Evolutionary conservation across 1,140 invertebrate genomes (phyloP).

Genomic region (Patella vulgata): DNA sequence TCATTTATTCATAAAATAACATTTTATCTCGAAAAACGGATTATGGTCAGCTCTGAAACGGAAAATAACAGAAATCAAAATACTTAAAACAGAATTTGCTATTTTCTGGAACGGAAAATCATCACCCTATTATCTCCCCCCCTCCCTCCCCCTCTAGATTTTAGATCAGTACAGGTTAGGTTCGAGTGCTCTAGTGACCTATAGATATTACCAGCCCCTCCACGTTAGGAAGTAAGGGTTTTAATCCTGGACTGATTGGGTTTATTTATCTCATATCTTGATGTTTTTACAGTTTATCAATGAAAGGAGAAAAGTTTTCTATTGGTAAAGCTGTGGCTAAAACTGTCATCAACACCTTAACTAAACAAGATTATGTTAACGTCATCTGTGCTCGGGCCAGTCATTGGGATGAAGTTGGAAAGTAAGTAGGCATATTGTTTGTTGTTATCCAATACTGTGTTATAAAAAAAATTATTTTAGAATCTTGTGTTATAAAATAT

Average conservation of each 20-base stretch:
- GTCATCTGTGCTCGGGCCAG: conserved; percentile 68
- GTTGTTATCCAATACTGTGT: no score
- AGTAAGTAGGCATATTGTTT: conserved; percentile 59
- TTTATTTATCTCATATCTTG: not conserved
- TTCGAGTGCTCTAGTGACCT: not conserved
- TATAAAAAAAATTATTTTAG: no score
- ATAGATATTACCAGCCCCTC: not conserved
- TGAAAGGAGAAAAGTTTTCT: conserved; percentile 66
- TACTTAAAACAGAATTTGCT: no score
- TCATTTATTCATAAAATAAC: no score
- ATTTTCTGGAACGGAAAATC: no score
- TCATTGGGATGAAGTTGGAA: conserved; percentile 66
- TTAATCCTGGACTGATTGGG: not conserved
- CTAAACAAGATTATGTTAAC: conserved; percentile 68
- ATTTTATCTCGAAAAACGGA: no score
- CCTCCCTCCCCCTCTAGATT: no score
- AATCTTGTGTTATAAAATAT: no score
- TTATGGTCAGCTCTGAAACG: no score
- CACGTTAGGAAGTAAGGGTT: not conserved
- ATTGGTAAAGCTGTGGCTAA: conserved; percentile 67
- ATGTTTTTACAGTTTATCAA: conserved; percentile 58
- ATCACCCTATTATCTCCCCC: no score
- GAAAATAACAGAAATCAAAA: no score
- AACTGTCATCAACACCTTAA: conserved; percentile 67
- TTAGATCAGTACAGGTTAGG: no score